Conservation (phyloP, 2,888 invertebrate species). For the Patella caerulea region DNA sequence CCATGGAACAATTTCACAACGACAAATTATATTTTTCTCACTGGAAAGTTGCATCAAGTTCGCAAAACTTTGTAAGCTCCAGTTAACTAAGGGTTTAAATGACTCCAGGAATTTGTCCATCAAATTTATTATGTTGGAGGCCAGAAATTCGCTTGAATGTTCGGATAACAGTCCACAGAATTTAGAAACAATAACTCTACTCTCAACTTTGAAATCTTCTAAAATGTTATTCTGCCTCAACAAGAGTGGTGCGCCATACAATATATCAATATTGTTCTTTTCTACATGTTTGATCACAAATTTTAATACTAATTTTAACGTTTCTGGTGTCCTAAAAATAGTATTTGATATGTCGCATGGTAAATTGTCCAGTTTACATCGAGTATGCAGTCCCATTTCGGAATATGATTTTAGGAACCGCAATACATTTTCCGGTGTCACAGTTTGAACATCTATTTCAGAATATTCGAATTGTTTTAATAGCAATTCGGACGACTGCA, state of each 20-base stretch:
- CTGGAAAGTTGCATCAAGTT: too few species aligned
- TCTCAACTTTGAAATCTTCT: not conserved
- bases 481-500: constrained; percentile 21
- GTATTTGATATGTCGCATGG: constrained; percentile 5
- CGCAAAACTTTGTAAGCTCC: too few species aligned
- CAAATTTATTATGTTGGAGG: too few species aligned
- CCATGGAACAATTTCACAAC: not conserved
- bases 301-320: constrained; percentile 8
- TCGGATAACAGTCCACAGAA: constrained; percentile 6
- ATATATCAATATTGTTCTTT: not conserved
- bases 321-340: not conserved
- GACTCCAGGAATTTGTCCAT: too few species aligned
- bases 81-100: too few species aligned
- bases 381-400: not conserved
- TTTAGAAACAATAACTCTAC: constrained; percentile 13
- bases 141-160: too few species aligned
- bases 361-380: constrained; percentile 17
- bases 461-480: constrained; percentile 17
- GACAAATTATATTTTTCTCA: too few species aligned
- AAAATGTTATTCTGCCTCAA: constrained; percentile 14
- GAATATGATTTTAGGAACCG: constrained; percentile 27
- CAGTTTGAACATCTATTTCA: constrained; percentile 16
- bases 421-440: constrained; percentile 26
- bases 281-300: not conserved
- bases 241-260: constrained; percentile 18